Evolutionary conservation across 2,797 vertebrate species (phyloP), one percentile per base, ranked within the genome.

Genomic region (Syndactyla subalaris): DNA sequence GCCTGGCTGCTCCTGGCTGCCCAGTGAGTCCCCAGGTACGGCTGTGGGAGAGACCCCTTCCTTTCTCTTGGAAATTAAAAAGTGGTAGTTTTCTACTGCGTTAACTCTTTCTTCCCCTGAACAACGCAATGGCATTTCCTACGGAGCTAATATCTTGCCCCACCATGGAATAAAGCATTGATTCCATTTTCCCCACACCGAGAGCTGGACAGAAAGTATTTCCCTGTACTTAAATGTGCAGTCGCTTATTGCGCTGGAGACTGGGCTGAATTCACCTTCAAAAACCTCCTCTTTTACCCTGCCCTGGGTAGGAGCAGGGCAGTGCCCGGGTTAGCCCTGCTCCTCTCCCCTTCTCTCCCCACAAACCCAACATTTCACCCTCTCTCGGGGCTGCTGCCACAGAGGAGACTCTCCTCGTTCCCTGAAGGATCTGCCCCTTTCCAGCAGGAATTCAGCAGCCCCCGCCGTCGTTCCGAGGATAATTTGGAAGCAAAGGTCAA

Each of bases 401-500:
- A 16, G 21, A 30, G 32, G 0, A 10, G 29, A 12, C 48, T 9
- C 66, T 36, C 36, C 12, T 46, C 55, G 12, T 30, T 91, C 52
- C 72, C 32, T 30, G 23, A 1, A 39, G 85, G 65, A 65, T 72
- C 74, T 75, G 73, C 39, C 71, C 67, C 57, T 75, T 75, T 48
- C 41, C 77, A 12, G 29, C 29, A 51, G 67, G 51, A 70, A 57
- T 29, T 34, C 78, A 17, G 15, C 93, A 43, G 75, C 62, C 75
- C 78, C 82, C 83, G 87, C 73, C 85, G 79, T 9, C 62, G 61
- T 75, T 74, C 81, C 43, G 55, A 91, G 68, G 88, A 15, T 54
- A 34, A 78, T 93, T 88, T 46, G 26, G 92, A 85, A 88, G 19
- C 79, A 95, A 81, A 96, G 94, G 93, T 95, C 94, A 95, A 84